Conservation (phyloP, 2,113 vertebrate genomes). For the Tetrao urogallus region DNA sequence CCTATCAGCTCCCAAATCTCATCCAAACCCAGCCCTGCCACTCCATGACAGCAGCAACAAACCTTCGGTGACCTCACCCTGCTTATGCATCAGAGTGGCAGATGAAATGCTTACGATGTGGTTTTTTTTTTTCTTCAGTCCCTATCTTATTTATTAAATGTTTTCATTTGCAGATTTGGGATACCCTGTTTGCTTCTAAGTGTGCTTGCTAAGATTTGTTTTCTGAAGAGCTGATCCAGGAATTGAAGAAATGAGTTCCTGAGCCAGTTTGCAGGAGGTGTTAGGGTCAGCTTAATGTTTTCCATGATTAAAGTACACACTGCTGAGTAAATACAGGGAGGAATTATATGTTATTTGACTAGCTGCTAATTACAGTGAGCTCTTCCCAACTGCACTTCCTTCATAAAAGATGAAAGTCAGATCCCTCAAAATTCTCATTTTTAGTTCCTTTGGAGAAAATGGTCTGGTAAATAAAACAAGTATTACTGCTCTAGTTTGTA, state of each 20-base stretch:
- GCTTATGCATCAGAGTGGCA: background rate
- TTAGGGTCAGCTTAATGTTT: constrained; percentile 48
- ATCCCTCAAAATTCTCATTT: constrained; percentile 16
- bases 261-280: background rate
- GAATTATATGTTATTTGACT: constrained; percentile 49
- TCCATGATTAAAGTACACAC: constrained; percentile 50
- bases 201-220: constrained; percentile 19
- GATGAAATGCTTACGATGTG: background rate
- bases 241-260: constrained; percentile 40
- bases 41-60: background rate
- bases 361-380: constrained; percentile 31
- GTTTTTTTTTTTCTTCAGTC: background rate
- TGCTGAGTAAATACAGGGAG: constrained; percentile 33
- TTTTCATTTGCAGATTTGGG: constrained; percentile 3
- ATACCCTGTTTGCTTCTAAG: constrained; percentile 10
- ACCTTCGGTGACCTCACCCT: background rate
- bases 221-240: constrained; percentile 45
- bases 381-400: constrained; percentile 12
- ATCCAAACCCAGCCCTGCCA: background rate
- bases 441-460: constrained; percentile 37
- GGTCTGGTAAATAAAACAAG: constrained; percentile 22
- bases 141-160: background rate
- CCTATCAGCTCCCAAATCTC: background rate
- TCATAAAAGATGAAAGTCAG: constrained; percentile 31
- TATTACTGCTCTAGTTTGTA: constrained; percentile 23